Conservation (phyloP, 2,888 invertebrate species). For the Ernsta delagoae region DNA sequence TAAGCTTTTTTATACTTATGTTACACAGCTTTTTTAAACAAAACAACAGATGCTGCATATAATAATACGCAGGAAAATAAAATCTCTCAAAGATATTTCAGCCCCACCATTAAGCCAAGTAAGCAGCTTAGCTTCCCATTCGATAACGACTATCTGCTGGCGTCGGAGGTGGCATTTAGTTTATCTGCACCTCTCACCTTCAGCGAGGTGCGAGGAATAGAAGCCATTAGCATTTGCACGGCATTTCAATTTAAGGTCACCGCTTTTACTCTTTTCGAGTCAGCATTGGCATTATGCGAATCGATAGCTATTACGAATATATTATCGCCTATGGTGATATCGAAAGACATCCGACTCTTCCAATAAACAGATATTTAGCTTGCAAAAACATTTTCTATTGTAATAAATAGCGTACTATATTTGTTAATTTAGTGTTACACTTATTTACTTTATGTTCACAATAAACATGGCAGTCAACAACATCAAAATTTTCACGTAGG, state of each 20-base stretch:
- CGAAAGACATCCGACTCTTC: not conserved
- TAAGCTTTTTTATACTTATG: too few relatives aligned
- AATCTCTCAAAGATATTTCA: conserved; percentile 8
- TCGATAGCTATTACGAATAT: conserved; percentile 12
- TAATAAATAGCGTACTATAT: too few relatives aligned
- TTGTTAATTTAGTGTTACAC: too few relatives aligned
- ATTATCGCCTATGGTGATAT: conserved; percentile 5
- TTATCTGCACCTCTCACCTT: conserved; percentile 59
- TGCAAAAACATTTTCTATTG: not conserved
- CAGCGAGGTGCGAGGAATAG: conserved; percentile 62
- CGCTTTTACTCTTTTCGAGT: conserved; percentile 38
- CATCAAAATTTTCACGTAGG: too few relatives aligned
- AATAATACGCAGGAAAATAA: not conserved
- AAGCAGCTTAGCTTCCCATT: conserved; percentile 20
- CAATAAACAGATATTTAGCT: not conserved
- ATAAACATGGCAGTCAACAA: too few relatives aligned
- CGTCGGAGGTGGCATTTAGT: conserved; percentile 36
- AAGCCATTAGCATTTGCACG: conserved; percentile 78
- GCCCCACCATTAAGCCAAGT: not conserved
- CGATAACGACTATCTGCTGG: conserved; percentile 22
- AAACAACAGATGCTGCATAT: not conserved
- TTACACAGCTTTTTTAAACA: not conserved
- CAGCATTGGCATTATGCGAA: conserved; percentile 21
- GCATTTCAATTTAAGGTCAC: conserved; percentile 69
- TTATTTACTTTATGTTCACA: too few relatives aligned